phyloP scores from a whole-genome alignment of 2,113 vertebrate species.

The Amazona guildingii region DNA sequence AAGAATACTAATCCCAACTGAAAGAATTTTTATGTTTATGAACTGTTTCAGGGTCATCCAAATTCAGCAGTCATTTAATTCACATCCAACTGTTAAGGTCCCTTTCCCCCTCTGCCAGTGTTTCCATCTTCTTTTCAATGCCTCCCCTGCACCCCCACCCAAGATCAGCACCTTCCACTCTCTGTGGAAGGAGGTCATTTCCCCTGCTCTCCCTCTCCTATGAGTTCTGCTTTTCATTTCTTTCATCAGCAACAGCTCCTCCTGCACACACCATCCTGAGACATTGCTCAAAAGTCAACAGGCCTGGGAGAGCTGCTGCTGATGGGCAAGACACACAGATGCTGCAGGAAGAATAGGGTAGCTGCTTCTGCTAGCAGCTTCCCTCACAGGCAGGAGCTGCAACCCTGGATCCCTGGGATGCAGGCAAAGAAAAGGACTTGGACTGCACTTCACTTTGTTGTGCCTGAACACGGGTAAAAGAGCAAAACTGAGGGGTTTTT shows the following conservation, averaged over 20 bases:
- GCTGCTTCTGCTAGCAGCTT: neutral
- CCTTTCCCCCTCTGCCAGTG: neutral
- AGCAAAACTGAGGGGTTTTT: neutral
- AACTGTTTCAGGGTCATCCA: neutral
- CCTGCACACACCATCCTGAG: neutral
- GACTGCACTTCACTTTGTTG: neutral
- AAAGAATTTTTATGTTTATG: neutral
- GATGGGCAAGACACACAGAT: neutral
- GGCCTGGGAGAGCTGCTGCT: neutral
- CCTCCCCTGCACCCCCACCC: neutral
- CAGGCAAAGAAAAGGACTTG: neutral
- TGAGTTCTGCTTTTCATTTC: neutral
- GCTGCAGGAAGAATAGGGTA: neutral
- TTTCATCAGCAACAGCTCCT: neutral
- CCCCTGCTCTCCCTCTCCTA: neutral
- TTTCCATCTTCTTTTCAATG: neutral
- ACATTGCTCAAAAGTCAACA: rapidly evolving
- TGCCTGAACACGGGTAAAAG: neutral
- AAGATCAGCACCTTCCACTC: neutral
- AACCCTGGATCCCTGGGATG: neutral
- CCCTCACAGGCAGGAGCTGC: neutral
- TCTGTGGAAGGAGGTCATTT: neutral
- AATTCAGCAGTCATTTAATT: neutral
- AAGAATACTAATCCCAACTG: neutral
- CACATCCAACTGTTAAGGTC: neutral